Evolutionary conservation across 2,888 invertebrate species (phyloP).

Genomic region (Acrobeloides nanus): DNA sequence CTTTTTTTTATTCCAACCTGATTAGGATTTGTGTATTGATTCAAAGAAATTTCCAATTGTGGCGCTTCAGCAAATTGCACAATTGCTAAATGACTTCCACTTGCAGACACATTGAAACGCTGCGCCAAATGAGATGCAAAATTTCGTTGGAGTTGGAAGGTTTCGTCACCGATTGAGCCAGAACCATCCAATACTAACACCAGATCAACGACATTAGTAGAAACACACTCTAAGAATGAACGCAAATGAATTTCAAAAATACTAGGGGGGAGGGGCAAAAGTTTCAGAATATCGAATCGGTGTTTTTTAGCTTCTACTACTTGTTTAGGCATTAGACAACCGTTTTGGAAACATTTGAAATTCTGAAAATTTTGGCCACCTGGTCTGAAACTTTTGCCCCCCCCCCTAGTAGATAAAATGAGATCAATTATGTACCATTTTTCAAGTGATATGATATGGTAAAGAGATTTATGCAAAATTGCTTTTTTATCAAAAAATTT

Average conservation of each 20-base stretch:
- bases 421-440: too few relatives aligned
- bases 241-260: background rate
- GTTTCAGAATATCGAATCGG: too few relatives aligned
- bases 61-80: slow-evolving; percentile 54
- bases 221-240: slow-evolving; percentile 36
- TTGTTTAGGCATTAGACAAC: too few relatives aligned
- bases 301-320: too few relatives aligned
- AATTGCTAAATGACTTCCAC: slow-evolving; percentile 52
- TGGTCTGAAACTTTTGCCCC: too few relatives aligned
- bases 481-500: too few relatives aligned
- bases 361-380: too few relatives aligned
- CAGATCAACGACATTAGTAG: slow-evolving; percentile 53
- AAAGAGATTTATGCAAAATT: too few relatives aligned
- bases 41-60: slow-evolving; percentile 48
- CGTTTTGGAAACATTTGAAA: too few relatives aligned
- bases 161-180: slow-evolving; percentile 53
- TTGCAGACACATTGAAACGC: slow-evolving; percentile 52
- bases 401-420: too few relatives aligned
- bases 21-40: slow-evolving; percentile 39
- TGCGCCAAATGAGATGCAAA: slow-evolving; percentile 53
- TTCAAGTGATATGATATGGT: too few relatives aligned
- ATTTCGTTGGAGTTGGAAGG: slow-evolving; percentile 43
- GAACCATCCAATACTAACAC: slow-evolving; percentile 55
- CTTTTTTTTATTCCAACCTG: slow-evolving; percentile 23
- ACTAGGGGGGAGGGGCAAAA: too few relatives aligned